phyloP scores from a whole-genome alignment of 2,113 vertebrate species.

The Cervus canadensis region DNA sequence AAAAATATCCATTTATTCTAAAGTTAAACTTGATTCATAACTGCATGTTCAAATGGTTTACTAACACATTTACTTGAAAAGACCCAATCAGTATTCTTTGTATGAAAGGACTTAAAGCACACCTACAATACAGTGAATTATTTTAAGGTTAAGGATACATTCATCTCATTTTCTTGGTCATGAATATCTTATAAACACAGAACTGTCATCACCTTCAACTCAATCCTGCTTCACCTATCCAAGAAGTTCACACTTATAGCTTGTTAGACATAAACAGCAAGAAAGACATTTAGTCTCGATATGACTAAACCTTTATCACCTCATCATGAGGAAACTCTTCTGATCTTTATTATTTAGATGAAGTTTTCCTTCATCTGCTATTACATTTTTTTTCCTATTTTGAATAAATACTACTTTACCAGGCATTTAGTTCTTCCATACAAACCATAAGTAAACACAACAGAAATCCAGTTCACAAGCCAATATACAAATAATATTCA shows the following conservation, averaged over 20 bases:
- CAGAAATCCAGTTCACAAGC: not conserved
- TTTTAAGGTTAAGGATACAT: not conserved
- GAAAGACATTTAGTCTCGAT: not conserved
- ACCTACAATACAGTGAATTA: not conserved
- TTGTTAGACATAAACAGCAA: conserved; percentile 47
- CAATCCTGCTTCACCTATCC: not conserved
- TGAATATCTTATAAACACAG: conserved; percentile 3
- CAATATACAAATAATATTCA: not conserved
- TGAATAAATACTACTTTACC: not conserved
- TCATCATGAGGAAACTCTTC: not conserved
- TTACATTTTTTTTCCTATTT: not conserved
- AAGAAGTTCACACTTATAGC: conserved; percentile 17
- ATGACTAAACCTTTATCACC: conserved; percentile 23
- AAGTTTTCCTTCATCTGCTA: not conserved
- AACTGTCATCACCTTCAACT: conserved; percentile 21
- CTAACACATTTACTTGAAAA: not conserved
- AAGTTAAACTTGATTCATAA: not conserved
- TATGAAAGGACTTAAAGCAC: not conserved
- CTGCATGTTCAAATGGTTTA: not conserved
- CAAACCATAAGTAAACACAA: not conserved
- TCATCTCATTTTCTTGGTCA: not conserved
- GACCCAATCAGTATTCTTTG: not conserved
- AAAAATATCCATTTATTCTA: not conserved
- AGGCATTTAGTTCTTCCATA: not conserved
- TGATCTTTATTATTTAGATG: conserved; percentile 5